Conservation (phyloP, 2,888 invertebrate genomes). For the Desoria tigrina region DNA sequence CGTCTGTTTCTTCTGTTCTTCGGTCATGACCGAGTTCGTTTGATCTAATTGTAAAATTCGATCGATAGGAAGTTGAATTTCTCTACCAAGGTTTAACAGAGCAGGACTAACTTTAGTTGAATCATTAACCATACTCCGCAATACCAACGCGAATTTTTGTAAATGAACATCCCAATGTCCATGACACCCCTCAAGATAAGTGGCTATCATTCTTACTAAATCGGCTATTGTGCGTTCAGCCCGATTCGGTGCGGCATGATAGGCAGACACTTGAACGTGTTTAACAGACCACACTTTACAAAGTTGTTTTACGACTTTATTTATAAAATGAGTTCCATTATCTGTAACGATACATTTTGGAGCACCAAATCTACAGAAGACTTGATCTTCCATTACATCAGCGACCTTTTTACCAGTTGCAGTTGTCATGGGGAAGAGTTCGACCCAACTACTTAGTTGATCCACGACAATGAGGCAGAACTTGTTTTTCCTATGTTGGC, state of each 20-base stretch:
- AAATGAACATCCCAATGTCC: too few species aligned
- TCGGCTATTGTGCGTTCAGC: too few species aligned
- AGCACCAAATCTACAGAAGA: conserved; percentile 40
- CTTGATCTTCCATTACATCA: conserved; percentile 27
- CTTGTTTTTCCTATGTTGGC: conserved; percentile 16
- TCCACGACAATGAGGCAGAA: conserved; percentile 40
- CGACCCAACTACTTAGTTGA: conserved; percentile 40
- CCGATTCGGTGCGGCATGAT: background rate
- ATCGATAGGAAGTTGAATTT: conserved; percentile 19
- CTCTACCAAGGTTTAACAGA: background rate
- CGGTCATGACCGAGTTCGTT: background rate
- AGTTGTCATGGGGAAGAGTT: too few species aligned
- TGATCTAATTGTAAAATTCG: too few species aligned
- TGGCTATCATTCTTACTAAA: too few species aligned
- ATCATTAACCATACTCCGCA: too few species aligned
- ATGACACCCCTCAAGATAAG: too few species aligned
- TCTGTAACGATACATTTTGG: conserved; percentile 25
- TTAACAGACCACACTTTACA: too few species aligned
- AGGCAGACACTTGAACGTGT: conserved; percentile 28
- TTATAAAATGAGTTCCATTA: conserved; percentile 41
- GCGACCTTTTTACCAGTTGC: conserved; percentile 28
- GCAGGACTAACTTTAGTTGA: too few species aligned
- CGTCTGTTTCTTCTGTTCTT: too few species aligned
- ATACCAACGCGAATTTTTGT: too few species aligned
- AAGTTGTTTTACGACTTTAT: too few species aligned